Conservation (phyloP, 2,797 vertebrate genomes). For the Borostomias antarcticus region DNA sequence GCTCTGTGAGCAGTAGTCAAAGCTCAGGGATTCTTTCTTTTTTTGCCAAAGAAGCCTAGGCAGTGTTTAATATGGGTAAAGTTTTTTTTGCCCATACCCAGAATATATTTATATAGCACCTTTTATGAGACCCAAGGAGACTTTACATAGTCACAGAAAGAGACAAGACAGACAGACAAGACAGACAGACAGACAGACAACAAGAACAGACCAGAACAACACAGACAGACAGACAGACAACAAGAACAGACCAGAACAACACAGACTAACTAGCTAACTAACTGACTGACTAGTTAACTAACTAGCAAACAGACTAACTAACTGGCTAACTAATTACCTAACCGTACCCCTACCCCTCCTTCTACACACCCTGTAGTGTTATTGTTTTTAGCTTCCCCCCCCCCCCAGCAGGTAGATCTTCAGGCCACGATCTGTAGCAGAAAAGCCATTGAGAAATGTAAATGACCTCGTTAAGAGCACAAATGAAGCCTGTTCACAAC, state of each 20-base stretch:
- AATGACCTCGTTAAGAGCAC: constrained; percentile 33
- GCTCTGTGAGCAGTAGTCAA: constrained; percentile 1
- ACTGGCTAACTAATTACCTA: no score
- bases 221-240: constrained; percentile 8
- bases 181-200: no score
- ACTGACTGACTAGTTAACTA: no score
- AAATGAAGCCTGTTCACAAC: constrained; percentile 1
- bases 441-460: constrained; percentile 8
- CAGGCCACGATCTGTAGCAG: constrained; percentile 2
- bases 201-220: not conserved
- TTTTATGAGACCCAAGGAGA: no score
- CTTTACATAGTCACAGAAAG: no score
- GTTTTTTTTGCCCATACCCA: no score
- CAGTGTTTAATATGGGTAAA: constrained; percentile 37
- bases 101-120: no score
- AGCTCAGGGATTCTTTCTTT: constrained; percentile 12
- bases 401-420: constrained; percentile 10
- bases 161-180: no score
- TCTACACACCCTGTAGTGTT: no score
- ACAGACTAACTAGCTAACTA: no score
- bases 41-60: not conserved
- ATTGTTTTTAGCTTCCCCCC: not conserved
- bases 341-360: no score
- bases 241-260: not conserved
- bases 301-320: no score